Evolutionary conservation across 30 jellyfish, hydroid and myxozoan genomes (phyloP).

Genomic region (Haliclystus octoradiatus): DNA sequence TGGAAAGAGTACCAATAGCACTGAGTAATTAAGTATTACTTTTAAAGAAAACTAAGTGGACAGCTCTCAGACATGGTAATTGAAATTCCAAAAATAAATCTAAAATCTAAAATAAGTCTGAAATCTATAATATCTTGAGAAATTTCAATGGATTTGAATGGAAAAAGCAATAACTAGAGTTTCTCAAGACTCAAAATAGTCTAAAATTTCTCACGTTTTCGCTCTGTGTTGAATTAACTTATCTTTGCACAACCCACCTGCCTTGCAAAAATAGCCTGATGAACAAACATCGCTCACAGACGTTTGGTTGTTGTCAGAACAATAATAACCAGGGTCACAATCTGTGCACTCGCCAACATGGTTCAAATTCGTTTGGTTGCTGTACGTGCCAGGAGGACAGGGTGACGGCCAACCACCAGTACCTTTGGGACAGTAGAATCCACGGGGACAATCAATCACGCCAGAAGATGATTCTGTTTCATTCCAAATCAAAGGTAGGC

Average conservation of each 20-base stretch:
- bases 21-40: no score
- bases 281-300: constrained; percentile 59
- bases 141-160: no score
- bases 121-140: no score
- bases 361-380: constrained; percentile 59
- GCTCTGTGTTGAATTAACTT: neutral
- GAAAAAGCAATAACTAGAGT: no score
- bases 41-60: no score
- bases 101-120: neutral
- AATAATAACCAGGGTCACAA: constrained; percentile 79
- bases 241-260: constrained; percentile 35
- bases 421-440: constrained; percentile 83
- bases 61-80: neutral
- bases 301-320: constrained; percentile 55
- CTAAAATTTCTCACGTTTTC: neutral
- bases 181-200: no score
- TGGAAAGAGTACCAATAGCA: no score
- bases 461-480: constrained; percentile 14
- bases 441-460: constrained; percentile 67
- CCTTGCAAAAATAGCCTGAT: constrained; percentile 76
- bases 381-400: constrained; percentile 96
- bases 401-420: constrained; percentile 56
- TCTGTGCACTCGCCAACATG: constrained; percentile 59
- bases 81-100: no score
- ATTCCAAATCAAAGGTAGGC: constrained; percentile 63